phyloP scores from a whole-genome alignment of 1,140 invertebrate genomes.

The Glossosoma conforme region DNA sequence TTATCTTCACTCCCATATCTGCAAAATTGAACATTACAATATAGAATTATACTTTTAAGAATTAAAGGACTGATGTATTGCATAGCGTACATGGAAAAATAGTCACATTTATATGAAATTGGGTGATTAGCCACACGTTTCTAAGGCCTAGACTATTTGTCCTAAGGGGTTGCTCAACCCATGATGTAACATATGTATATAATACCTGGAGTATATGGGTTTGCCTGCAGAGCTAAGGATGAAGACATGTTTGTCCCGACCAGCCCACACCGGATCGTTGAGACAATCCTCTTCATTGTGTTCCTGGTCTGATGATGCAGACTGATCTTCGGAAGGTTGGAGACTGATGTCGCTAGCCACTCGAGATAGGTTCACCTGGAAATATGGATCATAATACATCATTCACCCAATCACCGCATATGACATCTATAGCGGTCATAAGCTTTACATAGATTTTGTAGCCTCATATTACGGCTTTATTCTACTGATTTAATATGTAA shows the following conservation, averaged over 20 bases:
- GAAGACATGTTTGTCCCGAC: conserved; percentile 88
- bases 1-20: conserved; percentile 92
- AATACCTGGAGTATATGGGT: conserved; percentile 89
- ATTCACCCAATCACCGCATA: no score
- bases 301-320: conserved; percentile 7
- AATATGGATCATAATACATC: no score
- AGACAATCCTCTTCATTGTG: conserved; percentile 49
- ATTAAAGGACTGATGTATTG: no score
- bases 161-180: no score
- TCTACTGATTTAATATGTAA: no score
- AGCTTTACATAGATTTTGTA: no score
- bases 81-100: no score
- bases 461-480: no score
- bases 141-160: no score
- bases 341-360: conserved; percentile 16
- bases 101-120: not conserved
- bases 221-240: conserved; percentile 93
- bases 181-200: no score
- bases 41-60: not conserved
- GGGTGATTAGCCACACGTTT: no score
- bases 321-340: conserved; percentile 18
- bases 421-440: no score
- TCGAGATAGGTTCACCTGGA: conserved; percentile 21
- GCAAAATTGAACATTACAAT: conserved; percentile 32
- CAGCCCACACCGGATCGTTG: conserved; percentile 65